Evolutionary conservation across 2,888 invertebrate species (phyloP), one percentile per base, ranked within the genome.

Genomic region (Automeris io): DNA sequence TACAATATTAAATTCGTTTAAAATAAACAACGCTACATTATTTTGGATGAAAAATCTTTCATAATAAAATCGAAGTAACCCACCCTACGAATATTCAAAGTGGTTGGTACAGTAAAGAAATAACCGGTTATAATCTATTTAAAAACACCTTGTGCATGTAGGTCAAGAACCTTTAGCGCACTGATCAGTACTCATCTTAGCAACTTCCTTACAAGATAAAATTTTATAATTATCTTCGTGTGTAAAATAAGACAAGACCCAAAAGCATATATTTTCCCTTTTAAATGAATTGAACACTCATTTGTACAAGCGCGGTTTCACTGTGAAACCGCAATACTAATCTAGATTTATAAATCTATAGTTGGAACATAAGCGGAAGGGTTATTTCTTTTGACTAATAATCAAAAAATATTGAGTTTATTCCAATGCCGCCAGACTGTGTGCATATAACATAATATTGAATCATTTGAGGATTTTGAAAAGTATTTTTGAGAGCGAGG

Each of bases 101-200:
- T 13, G 13, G 26, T 26, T 26, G 5, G 2, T 16, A 2, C 40
- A 29, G 33, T 39, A 38, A 44, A 41, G 38, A 49, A 45, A 41
- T 48, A 51, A 57, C 51, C 43, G 45, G 51, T 52, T 51, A 47
- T 53, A 49, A 53, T 54, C 46, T 53, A 47, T 55, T 58, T 58
- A 57, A 55, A 49, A 60, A 63, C 57, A 66, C 63, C 54, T 45
- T 59, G 51, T 56, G 49, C 64, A 69, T 65, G 61, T 72, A 51
- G 74, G 76, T 75, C 76, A 77, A 74, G 70, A 70, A 76, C 73
- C 78, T 70, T 62, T 43, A 43, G 45, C 57, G 51, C 53, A 51
- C 43, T 47, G 49, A 18, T 18, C 23, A 31, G 19, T 37, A 6
- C 13, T 29, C 13, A 16, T 16, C n/a, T 29, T n/a, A 29, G 8